These are phyloP conservation scores for Drosophila neocordata DNA, from an alignment of 1,140 invertebrate genomes.

Conservation along the genomic window DNA sequence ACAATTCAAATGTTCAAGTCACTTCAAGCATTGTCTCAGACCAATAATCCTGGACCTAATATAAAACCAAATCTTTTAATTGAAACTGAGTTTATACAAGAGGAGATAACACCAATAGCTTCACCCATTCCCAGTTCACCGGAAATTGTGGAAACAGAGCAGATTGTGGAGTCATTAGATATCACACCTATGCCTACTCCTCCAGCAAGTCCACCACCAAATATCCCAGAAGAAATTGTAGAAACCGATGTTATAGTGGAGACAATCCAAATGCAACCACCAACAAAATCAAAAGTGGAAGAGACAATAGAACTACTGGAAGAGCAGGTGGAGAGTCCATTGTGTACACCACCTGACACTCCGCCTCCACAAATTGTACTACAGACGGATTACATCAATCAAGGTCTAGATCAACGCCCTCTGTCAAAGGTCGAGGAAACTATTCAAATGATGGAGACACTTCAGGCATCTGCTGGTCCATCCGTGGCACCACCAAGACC, in stretches of 20 bases:
- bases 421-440: neutral
- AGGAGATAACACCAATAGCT: neutral
- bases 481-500: neutral
- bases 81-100: slow-evolving; percentile 1
- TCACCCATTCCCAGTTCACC: neutral
- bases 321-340: neutral
- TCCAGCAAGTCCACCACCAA: neutral
- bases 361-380: neutral
- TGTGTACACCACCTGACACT: slow-evolving; percentile 4
- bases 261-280: neutral
- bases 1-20: neutral
- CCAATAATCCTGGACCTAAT: neutral
- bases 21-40: neutral
- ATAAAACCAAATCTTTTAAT: neutral
- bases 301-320: neutral
- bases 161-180: neutral
- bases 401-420: neutral
- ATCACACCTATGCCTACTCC: slow-evolving; percentile 7
- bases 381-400: neutral
- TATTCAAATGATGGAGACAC: neutral
- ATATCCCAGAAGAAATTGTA: neutral
- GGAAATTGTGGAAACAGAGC: neutral
- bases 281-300: neutral
- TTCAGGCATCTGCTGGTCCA: neutral
- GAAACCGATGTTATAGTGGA: neutral